Conservation (phyloP, 2,888 invertebrate species). For the Cerceris ruficornis region DNA sequence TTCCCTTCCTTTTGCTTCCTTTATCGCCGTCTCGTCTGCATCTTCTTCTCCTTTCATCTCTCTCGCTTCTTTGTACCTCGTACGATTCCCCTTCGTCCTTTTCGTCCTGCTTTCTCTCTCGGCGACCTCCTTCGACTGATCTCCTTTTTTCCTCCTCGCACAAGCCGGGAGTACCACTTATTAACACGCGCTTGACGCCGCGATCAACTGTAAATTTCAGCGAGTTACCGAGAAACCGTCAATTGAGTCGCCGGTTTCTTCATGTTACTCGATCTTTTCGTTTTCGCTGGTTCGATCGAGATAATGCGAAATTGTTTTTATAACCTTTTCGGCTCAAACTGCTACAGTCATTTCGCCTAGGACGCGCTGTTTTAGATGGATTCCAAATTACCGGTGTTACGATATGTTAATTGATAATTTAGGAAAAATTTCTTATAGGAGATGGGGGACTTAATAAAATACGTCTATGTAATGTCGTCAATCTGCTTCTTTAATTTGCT, state of each 20-base stretch:
- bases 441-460: too few relatives aligned
- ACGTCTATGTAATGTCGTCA: too few relatives aligned
- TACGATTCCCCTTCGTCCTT: background rate
- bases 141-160: slow-evolving; percentile 15
- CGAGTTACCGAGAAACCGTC: slow-evolving; percentile 27
- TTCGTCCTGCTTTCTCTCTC: slow-evolving; percentile 7
- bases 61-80: background rate
- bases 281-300: background rate
- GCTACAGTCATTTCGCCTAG: too few relatives aligned
- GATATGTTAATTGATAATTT: background rate
- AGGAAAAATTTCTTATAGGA: background rate
- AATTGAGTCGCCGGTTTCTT: slow-evolving; percentile 5
- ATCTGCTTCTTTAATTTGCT: too few relatives aligned
- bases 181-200: slow-evolving; percentile 28
- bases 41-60: background rate
- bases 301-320: background rate
- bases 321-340: too few relatives aligned
- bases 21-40: background rate
- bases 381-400: background rate
- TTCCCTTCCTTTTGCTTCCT: background rate
- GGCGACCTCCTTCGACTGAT: slow-evolving; percentile 7
- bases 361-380: too few relatives aligned
- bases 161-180: slow-evolving; percentile 23
- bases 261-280: background rate
- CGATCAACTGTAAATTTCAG: slow-evolving; percentile 25